Conservation (phyloP, 2,113 vertebrate genomes). For the Pelodiscus sinensis region DNA sequence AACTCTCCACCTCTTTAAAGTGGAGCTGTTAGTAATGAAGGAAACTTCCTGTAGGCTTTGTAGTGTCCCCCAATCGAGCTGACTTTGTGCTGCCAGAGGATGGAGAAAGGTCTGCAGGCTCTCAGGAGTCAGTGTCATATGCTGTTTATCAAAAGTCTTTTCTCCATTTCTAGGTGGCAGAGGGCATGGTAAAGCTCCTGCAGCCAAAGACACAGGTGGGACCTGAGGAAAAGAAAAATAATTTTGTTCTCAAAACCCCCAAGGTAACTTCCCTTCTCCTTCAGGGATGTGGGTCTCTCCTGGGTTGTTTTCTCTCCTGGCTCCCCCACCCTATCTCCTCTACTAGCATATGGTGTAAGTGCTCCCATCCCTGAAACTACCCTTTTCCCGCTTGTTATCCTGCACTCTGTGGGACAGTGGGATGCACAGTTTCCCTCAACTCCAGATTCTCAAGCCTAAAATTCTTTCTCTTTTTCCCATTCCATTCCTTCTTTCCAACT, state of each 20-base stretch:
- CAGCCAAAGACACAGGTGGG: constrained; percentile 57
- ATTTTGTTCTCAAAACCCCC: constrained; percentile 87
- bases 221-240: constrained; percentile 80
- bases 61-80: neutral
- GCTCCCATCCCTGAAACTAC: neutral
- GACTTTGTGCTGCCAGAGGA: neutral
- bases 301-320: neutral
- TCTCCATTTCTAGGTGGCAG: constrained; percentile 47
- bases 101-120: neutral
- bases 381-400: neutral
- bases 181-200: constrained; percentile 16
- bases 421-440: neutral
- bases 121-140: neutral
- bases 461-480: neutral
- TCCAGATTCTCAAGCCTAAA: neutral
- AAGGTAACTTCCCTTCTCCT: constrained; percentile 80
- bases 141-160: neutral
- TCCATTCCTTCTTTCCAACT: neutral
- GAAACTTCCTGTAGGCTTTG: neutral
- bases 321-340: neutral
- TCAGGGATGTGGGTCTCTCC: neutral
- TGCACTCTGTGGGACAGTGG: neutral
- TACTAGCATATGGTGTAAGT: neutral
- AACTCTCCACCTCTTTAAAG: neutral
- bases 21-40: neutral